Base-by-base conservation (phyloP, 2,797 vertebrate species). In the Arremon aurantiirostris region DNA sequence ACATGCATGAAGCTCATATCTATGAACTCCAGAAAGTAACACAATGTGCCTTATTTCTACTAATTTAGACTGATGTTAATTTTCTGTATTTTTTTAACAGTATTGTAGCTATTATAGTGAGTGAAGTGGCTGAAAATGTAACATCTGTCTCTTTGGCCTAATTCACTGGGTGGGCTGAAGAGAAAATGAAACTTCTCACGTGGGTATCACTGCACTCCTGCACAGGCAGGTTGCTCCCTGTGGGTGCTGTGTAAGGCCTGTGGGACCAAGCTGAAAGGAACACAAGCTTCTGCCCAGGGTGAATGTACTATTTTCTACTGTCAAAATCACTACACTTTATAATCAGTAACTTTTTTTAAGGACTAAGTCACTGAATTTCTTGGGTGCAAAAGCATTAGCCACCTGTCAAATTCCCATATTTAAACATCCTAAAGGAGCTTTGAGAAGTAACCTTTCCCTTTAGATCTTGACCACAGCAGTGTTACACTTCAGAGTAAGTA, bases 61-160 rank as follows among this genome's bases (percentile, higher is more conserved):
- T 61, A 13, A 53, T 52, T 79, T 12, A n/a, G 7, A 57, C 47
- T 12, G 3, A 47, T 14, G 13, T 11, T 69, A 13, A 34, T 69
- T 41, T 61, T 47, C 37, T 32, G 7, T 22, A 17, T 8, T 46
- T 70, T 82, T 60, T 11, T 2, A 72, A 53, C 24, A 61, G 18
- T 14, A 24, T 26, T 68, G 49, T 14, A 75, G 12, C 39, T 39
- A 12, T 50, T 41, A 13, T 0, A 70, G 52, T 14, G 47, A 87
- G 49, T 7, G 8, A 57, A 47, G 56, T 30, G 35, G 50, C 26
- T 60, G 15, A 41, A 86, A 80, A 61, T 9, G 6, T 18, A 73
- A 18, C 5, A 6, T 2, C 5, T 42, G 19, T 53, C 52, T 46
- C 0, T 0, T 50, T 2, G 19, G 35, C 19, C 26, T 14, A 23